These are phyloP conservation scores for Spodoptera exigua DNA, from an alignment of 2,888 invertebrate species.

Conservation along the genomic window DNA sequence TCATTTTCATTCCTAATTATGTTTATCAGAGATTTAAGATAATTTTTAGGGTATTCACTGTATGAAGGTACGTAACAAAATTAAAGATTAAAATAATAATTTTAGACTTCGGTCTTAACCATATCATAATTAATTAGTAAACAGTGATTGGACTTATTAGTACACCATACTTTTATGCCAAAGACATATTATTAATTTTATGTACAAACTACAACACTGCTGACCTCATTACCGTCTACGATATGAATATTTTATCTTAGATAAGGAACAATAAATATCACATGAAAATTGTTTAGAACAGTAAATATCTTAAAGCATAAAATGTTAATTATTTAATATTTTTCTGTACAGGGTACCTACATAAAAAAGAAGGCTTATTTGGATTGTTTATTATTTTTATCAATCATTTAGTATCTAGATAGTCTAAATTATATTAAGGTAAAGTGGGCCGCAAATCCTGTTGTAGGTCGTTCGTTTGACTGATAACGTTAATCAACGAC, in stretches of 20 bases:
- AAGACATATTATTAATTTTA: slow-evolving; percentile 1
- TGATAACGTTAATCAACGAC: slow-evolving; percentile 53
- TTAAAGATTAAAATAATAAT: too few species aligned
- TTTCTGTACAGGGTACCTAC: slow-evolving; percentile 9
- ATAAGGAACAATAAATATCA: slow-evolving; percentile 36
- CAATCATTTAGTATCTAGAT: slow-evolving; percentile 45
- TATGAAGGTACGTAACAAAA: too few species aligned
- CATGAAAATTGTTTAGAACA: slow-evolving; percentile 2
- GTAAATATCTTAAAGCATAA: slow-evolving; percentile 1
- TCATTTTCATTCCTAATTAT: too few species aligned
- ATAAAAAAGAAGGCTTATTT: slow-evolving; percentile 14
- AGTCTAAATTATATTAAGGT: slow-evolving; percentile 33
- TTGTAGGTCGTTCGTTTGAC: slow-evolving; percentile 42
- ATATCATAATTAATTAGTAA: too few species aligned
- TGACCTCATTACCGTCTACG: slow-evolving; percentile 38
- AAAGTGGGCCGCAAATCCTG: slow-evolving; percentile 34
- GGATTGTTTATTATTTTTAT: neutral
- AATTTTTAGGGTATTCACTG: too few species aligned
- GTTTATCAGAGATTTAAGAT: too few species aligned
- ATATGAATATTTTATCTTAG: slow-evolving; percentile 42
- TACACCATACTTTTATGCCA: too few species aligned
- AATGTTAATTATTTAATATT: neutral
- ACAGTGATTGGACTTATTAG: too few species aligned
- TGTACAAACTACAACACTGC: slow-evolving; percentile 14
- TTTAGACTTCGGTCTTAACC: too few species aligned